A percentile compares a stretch with the other conserved stretches of the same genome.
These are phyloP conservation scores for Brachyistius frenatus DNA, from an alignment of 2,113 vertebrate genomes.

Conservation along the genomic window DNA sequence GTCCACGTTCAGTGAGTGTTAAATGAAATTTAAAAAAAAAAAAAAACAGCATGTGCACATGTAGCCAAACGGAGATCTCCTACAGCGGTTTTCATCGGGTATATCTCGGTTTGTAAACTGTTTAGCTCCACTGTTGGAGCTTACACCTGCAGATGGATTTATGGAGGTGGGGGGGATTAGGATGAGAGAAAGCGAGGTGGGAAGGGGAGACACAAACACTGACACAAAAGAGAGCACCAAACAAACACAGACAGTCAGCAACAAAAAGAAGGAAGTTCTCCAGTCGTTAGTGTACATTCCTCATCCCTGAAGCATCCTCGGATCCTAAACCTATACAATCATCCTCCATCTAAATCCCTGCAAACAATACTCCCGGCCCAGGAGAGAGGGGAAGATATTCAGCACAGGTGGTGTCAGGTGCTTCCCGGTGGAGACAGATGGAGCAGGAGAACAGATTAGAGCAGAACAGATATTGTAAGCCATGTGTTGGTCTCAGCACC, in stretches of 20 bases:
- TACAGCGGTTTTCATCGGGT: slow-evolving; percentile 23
- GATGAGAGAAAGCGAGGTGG: slow-evolving; percentile 39
- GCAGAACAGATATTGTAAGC: slow-evolving; percentile 49
- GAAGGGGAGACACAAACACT: slow-evolving; percentile 47
- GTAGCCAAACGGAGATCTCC: slow-evolving; percentile 33
- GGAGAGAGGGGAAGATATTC: slow-evolving; percentile 55
- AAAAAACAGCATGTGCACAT: slow-evolving; percentile 11
- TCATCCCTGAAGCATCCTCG: slow-evolving; percentile 64
- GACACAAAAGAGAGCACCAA: slow-evolving; percentile 64
- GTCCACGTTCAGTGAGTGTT: slow-evolving; percentile 7
- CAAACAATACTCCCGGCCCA: slow-evolving; percentile 72
- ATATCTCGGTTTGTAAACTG: slow-evolving; percentile 33
- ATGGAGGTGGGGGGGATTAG: slow-evolving; percentile 52
- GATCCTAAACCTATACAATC: slow-evolving; percentile 73
- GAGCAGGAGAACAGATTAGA: slow-evolving; percentile 67
- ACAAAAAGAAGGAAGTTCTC: slow-evolving; percentile 80
- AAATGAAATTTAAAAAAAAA: slow-evolving; percentile 7
- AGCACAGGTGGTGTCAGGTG: slow-evolving; percentile 77
- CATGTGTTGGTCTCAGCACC: slow-evolving; percentile 34
- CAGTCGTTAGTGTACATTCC: slow-evolving; percentile 75
- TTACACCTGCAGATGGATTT: slow-evolving; percentile 65
- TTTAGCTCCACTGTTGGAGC: slow-evolving; percentile 8
- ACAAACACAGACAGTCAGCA: slow-evolving; percentile 72
- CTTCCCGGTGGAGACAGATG: slow-evolving; percentile 71
- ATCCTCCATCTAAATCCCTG: slow-evolving; percentile 60